A percentile compares a stretch with the other conserved stretches of the same genome.
phyloP scores from a whole-genome alignment of 2,888 invertebrate species.

The Callinectes sapidus region DNA sequence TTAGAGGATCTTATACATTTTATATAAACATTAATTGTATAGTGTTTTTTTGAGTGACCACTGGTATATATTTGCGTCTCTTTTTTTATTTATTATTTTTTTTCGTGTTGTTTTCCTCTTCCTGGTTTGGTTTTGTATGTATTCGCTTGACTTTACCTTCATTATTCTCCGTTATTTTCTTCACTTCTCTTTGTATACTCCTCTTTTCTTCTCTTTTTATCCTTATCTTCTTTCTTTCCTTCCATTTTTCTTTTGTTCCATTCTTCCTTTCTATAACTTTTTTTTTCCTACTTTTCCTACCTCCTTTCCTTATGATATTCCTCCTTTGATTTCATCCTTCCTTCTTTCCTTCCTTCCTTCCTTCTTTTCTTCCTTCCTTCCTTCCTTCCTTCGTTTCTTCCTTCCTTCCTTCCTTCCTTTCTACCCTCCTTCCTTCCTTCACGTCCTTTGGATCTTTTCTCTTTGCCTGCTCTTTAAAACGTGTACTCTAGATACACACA shows the following conservation, averaged over 20 bases:
- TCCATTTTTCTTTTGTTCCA: not conserved
- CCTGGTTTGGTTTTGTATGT: not conserved
- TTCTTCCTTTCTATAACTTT: too few relatives aligned
- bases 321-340: not conserved
- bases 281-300: not conserved
- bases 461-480: not conserved
- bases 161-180: not conserved
- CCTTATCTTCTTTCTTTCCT: not conserved
- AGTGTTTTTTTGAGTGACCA: not conserved
- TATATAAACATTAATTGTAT: constrained; percentile 21
- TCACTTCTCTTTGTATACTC: not conserved
- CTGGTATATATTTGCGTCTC: not conserved
- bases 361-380: not conserved
- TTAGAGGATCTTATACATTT: constrained; percentile 20
- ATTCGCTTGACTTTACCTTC: not conserved
- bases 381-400: too few relatives aligned
- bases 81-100: not conserved
- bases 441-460: too few relatives aligned
- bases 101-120: not conserved
- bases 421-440: not conserved
- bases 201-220: not conserved
- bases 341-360: not conserved
- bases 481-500: not conserved
- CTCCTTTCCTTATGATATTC: not conserved
- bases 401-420: not conserved